Evolutionary conservation across 2,113 vertebrate genomes (phyloP).

Genomic region (Trogon melanurus): DNA sequence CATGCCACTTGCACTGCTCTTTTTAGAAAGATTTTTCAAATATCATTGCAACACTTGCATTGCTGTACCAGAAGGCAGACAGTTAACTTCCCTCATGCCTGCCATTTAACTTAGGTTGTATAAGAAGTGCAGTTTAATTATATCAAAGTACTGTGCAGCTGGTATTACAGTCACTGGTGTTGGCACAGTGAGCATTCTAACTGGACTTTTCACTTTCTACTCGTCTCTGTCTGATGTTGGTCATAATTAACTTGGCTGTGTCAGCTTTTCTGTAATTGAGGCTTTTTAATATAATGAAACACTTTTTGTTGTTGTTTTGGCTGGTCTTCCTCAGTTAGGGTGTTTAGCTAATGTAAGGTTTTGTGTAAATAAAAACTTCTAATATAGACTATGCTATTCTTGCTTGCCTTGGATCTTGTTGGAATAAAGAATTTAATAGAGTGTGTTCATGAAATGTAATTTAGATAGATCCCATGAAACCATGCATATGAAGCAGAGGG

Average conservation of each 20-base stretch:
- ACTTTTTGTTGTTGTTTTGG: not conserved
- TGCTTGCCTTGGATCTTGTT: not conserved
- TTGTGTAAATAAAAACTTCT: constrained; percentile 29
- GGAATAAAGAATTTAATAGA: constrained; percentile 2
- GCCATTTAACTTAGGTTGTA: not conserved
- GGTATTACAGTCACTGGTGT: not conserved
- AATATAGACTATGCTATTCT: not conserved
- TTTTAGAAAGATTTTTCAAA: not conserved
- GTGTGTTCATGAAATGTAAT: not conserved
- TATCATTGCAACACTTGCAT: not conserved
- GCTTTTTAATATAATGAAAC: constrained; percentile 13
- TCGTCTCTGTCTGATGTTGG: not conserved
- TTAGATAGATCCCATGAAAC: constrained; percentile 16
- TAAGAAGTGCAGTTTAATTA: constrained; percentile 11
- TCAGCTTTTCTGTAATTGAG: constrained; percentile 10
- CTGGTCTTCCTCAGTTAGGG: not conserved
- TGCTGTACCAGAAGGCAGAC: not conserved
- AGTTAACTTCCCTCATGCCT: not conserved
- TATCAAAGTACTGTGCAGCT: constrained; percentile 26
- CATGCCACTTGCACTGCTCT: not conserved
- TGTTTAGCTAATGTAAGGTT: not conserved
- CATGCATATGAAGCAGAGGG: not conserved
- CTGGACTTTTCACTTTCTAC: not conserved
- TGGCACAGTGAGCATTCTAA: not conserved
- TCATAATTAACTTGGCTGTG: constrained; percentile 14